phyloP scores from a whole-genome alignment of 2,888 invertebrate species.

The Koerneria pararmatus region DNA sequence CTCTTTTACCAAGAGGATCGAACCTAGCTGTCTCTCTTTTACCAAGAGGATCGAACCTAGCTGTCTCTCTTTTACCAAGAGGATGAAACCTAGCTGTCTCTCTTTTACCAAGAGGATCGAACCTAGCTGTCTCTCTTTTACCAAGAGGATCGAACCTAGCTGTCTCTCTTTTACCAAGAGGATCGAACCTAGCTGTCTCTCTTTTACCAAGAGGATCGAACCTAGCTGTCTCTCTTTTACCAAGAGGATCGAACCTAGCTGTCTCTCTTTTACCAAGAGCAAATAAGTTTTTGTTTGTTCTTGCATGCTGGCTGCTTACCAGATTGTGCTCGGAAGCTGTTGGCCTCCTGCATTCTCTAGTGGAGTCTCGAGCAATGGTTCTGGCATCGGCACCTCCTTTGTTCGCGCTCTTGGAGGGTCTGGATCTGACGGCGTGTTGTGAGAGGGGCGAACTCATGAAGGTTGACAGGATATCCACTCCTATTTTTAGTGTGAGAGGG shows the following conservation, averaged over 20 bases:
- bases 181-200: too few species aligned
- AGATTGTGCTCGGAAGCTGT: slow-evolving; percentile 40
- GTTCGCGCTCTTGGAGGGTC: slow-evolving; percentile 29
- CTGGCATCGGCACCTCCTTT: slow-evolving; percentile 34
- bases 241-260: too few species aligned
- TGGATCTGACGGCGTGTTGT: slow-evolving; percentile 26
- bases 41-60: too few species aligned
- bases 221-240: too few species aligned
- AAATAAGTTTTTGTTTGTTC: background rate
- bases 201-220: too few species aligned
- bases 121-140: background rate
- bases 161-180: too few species aligned
- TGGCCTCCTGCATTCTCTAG: slow-evolving; percentile 66
- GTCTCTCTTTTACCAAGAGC: too few species aligned
- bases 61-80: too few species aligned
- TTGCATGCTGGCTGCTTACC: background rate
- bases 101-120: background rate
- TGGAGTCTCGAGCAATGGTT: slow-evolving; percentile 59
- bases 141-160: background rate
- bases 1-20: too few species aligned
- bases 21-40: too few species aligned
- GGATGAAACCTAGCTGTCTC: too few species aligned
- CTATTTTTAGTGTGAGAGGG: slow-evolving; percentile 25
- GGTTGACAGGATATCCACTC: too few species aligned
- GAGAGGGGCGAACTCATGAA: slow-evolving; percentile 23